phyloP scores from a whole-genome alignment of 2,113 vertebrate species.

The Aldabrachelys gigantea region DNA sequence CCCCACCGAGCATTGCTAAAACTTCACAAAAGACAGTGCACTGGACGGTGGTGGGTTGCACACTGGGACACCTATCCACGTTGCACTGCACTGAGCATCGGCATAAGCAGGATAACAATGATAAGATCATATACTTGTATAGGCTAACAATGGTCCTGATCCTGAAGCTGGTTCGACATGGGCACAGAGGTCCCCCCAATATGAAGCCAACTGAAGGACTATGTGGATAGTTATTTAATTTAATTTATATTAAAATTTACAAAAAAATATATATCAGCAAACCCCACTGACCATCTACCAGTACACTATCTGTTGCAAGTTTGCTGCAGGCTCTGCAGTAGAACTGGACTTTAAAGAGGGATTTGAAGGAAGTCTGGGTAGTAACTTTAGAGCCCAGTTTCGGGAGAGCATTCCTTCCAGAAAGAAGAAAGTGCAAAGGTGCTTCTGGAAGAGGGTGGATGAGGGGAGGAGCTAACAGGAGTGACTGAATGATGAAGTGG shows the following conservation, averaged over 20 bases:
- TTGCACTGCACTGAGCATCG: background rate
- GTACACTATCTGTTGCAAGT: accelerated
- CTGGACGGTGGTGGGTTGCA: background rate
- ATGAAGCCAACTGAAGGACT: background rate
- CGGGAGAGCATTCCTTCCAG: background rate
- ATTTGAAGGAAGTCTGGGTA: accelerated
- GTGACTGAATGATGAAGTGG: background rate
- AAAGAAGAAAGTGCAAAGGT: background rate
- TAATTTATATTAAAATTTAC: background rate
- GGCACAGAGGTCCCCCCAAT: accelerated
- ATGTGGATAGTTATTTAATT: background rate
- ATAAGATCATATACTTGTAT: background rate
- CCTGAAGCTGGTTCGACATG: background rate
- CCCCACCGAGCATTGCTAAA: background rate
- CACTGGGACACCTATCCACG: background rate
- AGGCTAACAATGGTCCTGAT: background rate
- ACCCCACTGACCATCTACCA: background rate
- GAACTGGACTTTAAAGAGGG: background rate
- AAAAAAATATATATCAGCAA: background rate
- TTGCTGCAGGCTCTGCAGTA: background rate
- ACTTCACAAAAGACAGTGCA: background rate
- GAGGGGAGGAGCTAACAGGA: background rate
- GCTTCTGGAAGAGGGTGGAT: background rate
- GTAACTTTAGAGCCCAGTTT: background rate
- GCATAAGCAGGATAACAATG: background rate